Conservation (phyloP, 2,113 vertebrate species). For the Pterocles burchelli region DNA sequence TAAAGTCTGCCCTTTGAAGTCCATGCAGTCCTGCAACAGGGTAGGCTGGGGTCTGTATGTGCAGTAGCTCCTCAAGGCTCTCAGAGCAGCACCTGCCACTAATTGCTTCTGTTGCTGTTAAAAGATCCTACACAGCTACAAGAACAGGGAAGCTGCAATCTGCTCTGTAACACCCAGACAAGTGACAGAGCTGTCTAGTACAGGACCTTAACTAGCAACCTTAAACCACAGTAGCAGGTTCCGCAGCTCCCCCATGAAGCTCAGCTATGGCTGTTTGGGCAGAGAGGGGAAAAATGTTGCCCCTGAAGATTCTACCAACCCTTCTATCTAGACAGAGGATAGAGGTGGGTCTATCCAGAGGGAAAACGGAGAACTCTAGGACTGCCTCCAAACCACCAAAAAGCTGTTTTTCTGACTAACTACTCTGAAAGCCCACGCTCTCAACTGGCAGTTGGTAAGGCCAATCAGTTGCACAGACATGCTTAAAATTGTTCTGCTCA, state of each 20-base stretch:
- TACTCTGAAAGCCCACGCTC: neutral
- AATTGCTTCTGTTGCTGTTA: neutral
- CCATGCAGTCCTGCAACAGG: neutral
- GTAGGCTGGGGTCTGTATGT: accelerated
- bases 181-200: neutral
- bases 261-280: neutral
- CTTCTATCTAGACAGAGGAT: neutral
- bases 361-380: neutral
- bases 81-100: neutral
- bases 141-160: neutral
- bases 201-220: neutral
- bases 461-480: neutral
- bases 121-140: neutral
- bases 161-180: neutral
- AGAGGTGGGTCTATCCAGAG: neutral
- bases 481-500: neutral
- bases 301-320: neutral
- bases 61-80: neutral
- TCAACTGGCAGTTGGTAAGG: neutral
- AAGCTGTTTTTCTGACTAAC: neutral
- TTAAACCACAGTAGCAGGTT: neutral
- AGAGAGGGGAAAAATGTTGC: neutral
- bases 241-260: neutral
- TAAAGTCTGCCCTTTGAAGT: too few species aligned
- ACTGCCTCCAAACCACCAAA: neutral